Percentiles rank a stretch among this genome's conserved stretches.
These are phyloP conservation scores for Pararge aegeria DNA, from an alignment of 1,140 invertebrate genomes.

Conservation along the genomic window DNA sequence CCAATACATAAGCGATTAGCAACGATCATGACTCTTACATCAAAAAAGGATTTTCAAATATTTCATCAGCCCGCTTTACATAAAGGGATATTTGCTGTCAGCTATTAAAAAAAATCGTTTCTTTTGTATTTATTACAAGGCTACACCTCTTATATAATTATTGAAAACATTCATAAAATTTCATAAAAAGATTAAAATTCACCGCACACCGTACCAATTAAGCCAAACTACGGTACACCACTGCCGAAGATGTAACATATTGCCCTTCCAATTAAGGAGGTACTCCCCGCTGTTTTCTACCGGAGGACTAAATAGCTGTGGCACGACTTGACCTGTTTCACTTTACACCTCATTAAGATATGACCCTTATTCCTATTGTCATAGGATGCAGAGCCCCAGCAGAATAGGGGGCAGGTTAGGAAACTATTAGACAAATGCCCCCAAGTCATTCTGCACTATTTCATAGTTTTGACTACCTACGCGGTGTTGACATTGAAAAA, in stretches of 20 bases:
- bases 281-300: slow-evolving; percentile 68
- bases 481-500: slow-evolving; percentile 60
- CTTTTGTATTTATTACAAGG: not conserved
- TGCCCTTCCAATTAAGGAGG: slow-evolving; percentile 69
- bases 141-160: slow-evolving; percentile 21
- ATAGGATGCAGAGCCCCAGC: slow-evolving; percentile 20
- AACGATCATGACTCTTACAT: too few relatives aligned
- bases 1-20: too few relatives aligned
- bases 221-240: slow-evolving; percentile 38
- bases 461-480: slow-evolving; percentile 57
- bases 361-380: slow-evolving; percentile 12
- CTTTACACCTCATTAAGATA: slow-evolving; percentile 23
- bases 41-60: too few relatives aligned
- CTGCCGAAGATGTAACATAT: slow-evolving; percentile 65
- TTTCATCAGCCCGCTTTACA: too few relatives aligned
- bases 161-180: slow-evolving; percentile 44
- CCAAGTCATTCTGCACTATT: slow-evolving; percentile 55
- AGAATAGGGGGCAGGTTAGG: slow-evolving; percentile 34
- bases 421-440: slow-evolving; percentile 65
- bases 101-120: too few relatives aligned
- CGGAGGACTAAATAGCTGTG: slow-evolving; percentile 58
- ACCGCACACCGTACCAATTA: slow-evolving; percentile 48
- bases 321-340: slow-evolving; percentile 58
- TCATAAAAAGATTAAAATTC: slow-evolving; percentile 48
- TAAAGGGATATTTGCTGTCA: too few relatives aligned